A percentile compares a stretch with the other conserved stretches of the same genome.
Conservation (phyloP, 2,113 vertebrate species). For the Phylloscopus trochiloides region DNA sequence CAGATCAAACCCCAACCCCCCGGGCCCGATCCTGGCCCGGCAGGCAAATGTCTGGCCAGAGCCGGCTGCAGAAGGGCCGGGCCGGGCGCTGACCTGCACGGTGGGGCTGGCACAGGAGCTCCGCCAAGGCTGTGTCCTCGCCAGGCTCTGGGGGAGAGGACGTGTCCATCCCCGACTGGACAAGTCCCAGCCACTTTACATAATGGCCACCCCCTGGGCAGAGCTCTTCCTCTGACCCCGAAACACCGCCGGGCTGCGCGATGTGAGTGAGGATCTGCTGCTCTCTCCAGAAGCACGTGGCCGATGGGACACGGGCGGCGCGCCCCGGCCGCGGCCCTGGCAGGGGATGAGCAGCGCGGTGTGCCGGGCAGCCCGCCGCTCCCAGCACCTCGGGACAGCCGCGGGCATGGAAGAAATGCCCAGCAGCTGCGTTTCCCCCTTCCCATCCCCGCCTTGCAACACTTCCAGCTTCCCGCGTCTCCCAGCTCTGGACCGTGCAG, state of each 20-base stretch:
- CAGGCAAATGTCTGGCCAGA: neutral
- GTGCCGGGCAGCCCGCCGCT: neutral
- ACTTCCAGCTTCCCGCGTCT: neutral
- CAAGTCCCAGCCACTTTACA: neutral
- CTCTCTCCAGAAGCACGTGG: neutral
- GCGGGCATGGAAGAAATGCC: neutral
- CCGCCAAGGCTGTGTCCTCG: neutral
- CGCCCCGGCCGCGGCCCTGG: accelerated
- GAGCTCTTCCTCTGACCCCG: neutral
- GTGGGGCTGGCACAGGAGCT: neutral
- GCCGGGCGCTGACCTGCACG: neutral
- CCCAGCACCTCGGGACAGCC: neutral
- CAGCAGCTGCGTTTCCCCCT: neutral
- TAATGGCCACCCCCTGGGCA: neutral
- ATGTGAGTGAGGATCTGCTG: neutral
- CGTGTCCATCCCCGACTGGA: neutral
- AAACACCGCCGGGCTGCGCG: neutral
- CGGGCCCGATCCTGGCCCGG: neutral
- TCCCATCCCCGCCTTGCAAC: neutral
- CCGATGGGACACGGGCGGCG: accelerated
- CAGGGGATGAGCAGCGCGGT: neutral
- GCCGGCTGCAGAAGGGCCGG: neutral
- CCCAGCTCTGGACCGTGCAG: neutral
- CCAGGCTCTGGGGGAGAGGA: neutral
- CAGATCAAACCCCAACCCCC: neutral